Evolutionary conservation across 1,140 invertebrate genomes (phyloP), one percentile per base, ranked within the genome.

Genomic region (Scaptomyza montana): DNA sequence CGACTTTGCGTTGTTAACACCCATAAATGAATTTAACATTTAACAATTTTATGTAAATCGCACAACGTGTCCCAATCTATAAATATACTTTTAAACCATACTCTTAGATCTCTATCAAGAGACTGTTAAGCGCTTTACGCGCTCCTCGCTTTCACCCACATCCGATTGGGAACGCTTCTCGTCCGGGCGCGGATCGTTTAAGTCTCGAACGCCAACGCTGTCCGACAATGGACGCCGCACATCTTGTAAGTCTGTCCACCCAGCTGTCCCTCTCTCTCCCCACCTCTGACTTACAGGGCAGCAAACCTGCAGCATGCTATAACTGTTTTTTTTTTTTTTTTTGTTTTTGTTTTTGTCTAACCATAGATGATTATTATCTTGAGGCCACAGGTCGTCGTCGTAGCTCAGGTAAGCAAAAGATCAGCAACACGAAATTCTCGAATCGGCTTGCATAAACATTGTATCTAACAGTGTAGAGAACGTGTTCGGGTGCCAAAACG

Each of bases 311-410:
- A 65, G 77, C 51, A 51, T 51, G 10, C 55, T 84, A 62, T 75
- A 74, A 73, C 50, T 82, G 74, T 82, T 46, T 61, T 74, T 33
- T 33, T 66, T 73, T 65, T 82, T 68, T 73, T 74, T 86, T 46
- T 66, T 60, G 39, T 80, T 81, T 77, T 60, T 62, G n/a, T 36
- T 60, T 78, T 77, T 54, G n/a, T 30, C 49, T 55, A 53, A 54
- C 63, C 28, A 85, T 76, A 89, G 91, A 89, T 74, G 89, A 92
- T 91, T 81, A 90, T 74, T 92, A 92, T 90, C 72, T 92, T 54
- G 91, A 92, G 77, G 91, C 91, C 78, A 92, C 91, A 71, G 91
- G 91, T 81, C 87, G 91, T 45, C 80, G 91, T 74, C 91, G 87
- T 41, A 92, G 91, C 75, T 92, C 90, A 92, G 91, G 91, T 92